phyloP scores from a whole-genome alignment of 2,888 invertebrate species.

The Pteria penguin region DNA sequence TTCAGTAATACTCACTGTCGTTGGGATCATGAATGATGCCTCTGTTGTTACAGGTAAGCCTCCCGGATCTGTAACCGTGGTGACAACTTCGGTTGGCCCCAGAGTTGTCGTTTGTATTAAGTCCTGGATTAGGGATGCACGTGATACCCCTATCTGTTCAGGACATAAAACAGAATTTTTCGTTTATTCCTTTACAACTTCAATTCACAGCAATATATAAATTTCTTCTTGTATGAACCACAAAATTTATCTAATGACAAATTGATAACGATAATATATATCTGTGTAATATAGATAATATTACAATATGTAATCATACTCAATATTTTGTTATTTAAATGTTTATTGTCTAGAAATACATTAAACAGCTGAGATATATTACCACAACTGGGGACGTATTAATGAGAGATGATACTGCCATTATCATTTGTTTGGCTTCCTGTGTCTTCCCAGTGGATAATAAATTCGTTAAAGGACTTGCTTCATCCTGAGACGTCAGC shows the following conservation, averaged over 20 bases:
- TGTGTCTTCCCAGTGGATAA: slow-evolving; percentile 64
- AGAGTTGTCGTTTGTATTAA: slow-evolving; percentile 3
- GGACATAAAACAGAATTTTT: too few species aligned
- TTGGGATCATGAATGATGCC: background rate
- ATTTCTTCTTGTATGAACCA: too few species aligned
- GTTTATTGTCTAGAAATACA: too few species aligned
- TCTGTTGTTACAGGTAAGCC: slow-evolving; percentile 1
- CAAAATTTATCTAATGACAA: too few species aligned
- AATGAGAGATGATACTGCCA: slow-evolving; percentile 64
- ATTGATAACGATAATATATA: too few species aligned
- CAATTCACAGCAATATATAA: too few species aligned
- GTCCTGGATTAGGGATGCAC: slow-evolving; percentile 16
- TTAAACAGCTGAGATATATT: too few species aligned
- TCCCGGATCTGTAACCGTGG: background rate
- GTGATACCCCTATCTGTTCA: slow-evolving; percentile 36
- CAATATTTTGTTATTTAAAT: too few species aligned
- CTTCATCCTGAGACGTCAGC: slow-evolving; percentile 50
- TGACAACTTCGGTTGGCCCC: background rate
- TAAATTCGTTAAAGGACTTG: slow-evolving; percentile 50
- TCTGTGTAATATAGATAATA: too few species aligned
- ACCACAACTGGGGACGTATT: slow-evolving; percentile 51
- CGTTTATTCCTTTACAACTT: too few species aligned
- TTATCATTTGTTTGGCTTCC: slow-evolving; percentile 65
- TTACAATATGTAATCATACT: too few species aligned
- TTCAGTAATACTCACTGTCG: slow-evolving; percentile 4